Conservation (phyloP, 2,113 vertebrate species). For the Donacobius atricapilla region DNA sequence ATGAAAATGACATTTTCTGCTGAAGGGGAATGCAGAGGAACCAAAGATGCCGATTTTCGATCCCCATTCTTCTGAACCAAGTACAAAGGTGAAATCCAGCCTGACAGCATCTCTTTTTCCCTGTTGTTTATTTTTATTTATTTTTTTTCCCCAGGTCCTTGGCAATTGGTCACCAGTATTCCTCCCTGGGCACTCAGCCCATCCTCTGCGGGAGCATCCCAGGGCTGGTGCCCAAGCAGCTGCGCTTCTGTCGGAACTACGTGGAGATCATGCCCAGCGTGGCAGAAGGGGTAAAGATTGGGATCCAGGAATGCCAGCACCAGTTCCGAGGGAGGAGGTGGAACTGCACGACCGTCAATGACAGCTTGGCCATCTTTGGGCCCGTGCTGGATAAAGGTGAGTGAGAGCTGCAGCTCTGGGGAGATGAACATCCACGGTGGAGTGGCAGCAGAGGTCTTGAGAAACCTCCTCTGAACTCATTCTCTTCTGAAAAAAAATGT, state of each 20-base stretch:
- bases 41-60: background rate
- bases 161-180: slow-evolving; percentile 91
- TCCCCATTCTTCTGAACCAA: background rate
- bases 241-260: slow-evolving; percentile 96
- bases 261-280: slow-evolving; percentile 98
- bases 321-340: slow-evolving; percentile 94
- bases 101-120: background rate
- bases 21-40: background rate
- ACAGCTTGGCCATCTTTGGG: slow-evolving; percentile 94
- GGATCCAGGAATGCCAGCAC: slow-evolving; percentile 95
- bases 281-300: slow-evolving; percentile 91
- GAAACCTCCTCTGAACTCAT: background rate
- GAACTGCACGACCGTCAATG: slow-evolving; percentile 94
- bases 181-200: slow-evolving; percentile 87
- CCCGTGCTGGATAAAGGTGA: slow-evolving; percentile 96
- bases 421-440: accelerated
- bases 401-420: background rate
- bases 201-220: slow-evolving; percentile 94
- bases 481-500: background rate
- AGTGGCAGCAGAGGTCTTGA: background rate
- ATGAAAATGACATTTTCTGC: accelerated
- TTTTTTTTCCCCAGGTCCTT: slow-evolving; percentile 79
- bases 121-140: no score
- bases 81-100: background rate
- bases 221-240: slow-evolving; percentile 94